Evolutionary conservation across 1,140 invertebrate genomes (phyloP), one percentile per base, ranked within the genome.

Genomic region (Sipha flava): DNA sequence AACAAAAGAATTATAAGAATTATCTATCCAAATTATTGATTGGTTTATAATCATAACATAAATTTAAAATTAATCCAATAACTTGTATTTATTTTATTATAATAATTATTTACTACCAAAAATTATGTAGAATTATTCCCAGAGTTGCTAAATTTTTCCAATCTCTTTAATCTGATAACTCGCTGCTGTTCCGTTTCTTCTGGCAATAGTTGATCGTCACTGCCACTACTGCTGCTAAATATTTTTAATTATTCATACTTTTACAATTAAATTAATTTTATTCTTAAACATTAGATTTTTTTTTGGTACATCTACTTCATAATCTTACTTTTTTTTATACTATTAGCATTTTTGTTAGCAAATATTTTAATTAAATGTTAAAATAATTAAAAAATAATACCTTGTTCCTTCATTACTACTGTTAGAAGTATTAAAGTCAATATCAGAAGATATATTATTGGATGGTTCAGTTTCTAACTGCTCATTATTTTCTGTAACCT

Each of bases 131-230:
- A 49, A 31, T n/a, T 31, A 3, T n/a, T 73, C 12, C 45, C 70
- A 29, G 73, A 1, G 23, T 14, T 18, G 12, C 5, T 23, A 59
- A 80, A 80, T 72, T 73, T 80, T 34, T 81, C 40, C 12, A 79
- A 29, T 49, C 73, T 34, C 34, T 72, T 77, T 34, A 81, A 43
- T 18, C 80, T 34, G 18, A 79, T 64, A 18, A 45, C 16, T 9
- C 45, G 40, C n/a, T 81, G 80, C 29, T 81, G 47, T 47, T 81
- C 59, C 3, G 80, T 81, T 66, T 79, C 73, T 54, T 54, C 70
- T 7, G 9, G 31, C 12, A 23, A 26, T 40, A 43, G 26, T 45
- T 43, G 37, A 26, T 68, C 37, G 31, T 72, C 21, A 45, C 26
- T 31, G 18, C 45, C 16, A 72, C 43, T 70, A 18, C 14, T 70